Percentiles rank a stretch among this genome's conserved stretches.
phyloP scores from a whole-genome alignment of 2,888 invertebrate genomes.

The Drosophila lutescens region DNA sequence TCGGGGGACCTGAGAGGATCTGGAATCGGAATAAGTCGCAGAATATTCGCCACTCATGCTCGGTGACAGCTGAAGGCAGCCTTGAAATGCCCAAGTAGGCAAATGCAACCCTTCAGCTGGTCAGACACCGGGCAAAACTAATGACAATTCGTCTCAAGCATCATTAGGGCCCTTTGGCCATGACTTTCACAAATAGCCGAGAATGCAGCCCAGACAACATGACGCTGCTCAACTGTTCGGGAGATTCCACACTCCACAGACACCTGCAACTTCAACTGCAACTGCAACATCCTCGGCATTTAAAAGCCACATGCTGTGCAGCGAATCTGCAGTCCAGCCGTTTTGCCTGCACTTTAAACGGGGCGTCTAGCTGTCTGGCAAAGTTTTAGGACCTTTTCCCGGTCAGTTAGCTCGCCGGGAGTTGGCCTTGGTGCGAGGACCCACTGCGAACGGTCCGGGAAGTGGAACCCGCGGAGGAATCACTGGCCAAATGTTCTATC shows the following conservation, averaged over 20 bases:
- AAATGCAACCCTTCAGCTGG: conserved; percentile 31
- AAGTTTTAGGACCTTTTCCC: conserved; percentile 18
- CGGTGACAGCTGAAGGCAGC: conserved; percentile 18
- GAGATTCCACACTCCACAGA: conserved; percentile 23
- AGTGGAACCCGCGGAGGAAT: conserved; percentile 8
- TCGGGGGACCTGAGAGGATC: conserved; percentile 3
- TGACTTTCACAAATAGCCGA: conserved; percentile 63
- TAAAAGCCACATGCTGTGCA: conserved; percentile 44
- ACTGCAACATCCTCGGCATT: conserved; percentile 9
- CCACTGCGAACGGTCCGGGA: conserved; percentile 29
- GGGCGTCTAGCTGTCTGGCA: conserved; percentile 67
- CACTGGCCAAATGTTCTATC: conserved; percentile 16
- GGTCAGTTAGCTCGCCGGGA: conserved; percentile 12
- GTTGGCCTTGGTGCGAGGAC: conserved; percentile 46
- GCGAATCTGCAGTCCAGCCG: conserved; percentile 35
- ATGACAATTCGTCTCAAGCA: conserved; percentile 70
- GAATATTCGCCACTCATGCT: conserved; percentile 23
- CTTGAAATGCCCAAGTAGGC: conserved; percentile 36
- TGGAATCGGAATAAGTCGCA: background rate
- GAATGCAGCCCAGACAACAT: conserved; percentile 62
- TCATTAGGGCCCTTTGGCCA: conserved; percentile 70
- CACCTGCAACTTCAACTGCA: conserved; percentile 50
- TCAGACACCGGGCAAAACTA: conserved; percentile 71
- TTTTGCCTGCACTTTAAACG: conserved; percentile 37
- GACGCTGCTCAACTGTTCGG: conserved; percentile 59